Evolutionary conservation across 2,113 vertebrate species (phyloP).

Genomic region (Tringa solitaria): DNA sequence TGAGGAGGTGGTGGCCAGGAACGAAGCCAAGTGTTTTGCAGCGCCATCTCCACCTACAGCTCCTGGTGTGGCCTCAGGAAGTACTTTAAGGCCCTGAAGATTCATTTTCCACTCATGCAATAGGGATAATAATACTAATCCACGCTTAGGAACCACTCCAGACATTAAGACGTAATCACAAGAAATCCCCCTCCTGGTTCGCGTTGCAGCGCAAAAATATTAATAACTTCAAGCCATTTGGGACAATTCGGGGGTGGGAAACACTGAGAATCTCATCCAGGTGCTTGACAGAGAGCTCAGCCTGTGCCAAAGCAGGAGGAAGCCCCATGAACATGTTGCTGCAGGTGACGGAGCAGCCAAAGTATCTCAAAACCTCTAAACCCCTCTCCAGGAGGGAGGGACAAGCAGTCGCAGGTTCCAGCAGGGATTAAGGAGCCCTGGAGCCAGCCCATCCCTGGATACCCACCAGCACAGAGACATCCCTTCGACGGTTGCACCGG

Average conservation of each 20-base stretch:
- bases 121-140: neutral
- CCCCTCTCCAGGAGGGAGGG: neutral
- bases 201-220: fast-evolving
- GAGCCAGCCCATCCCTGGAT: neutral
- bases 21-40: fast-evolving
- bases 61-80: neutral
- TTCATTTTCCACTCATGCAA: neutral
- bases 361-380: neutral
- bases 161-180: neutral
- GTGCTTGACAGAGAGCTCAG: neutral
- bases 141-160: neutral
- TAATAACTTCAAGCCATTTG: fast-evolving
- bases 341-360: neutral
- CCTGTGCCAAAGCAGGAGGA: neutral
- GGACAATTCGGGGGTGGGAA: neutral
- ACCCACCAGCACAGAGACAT: neutral
- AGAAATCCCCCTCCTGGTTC: fast-evolving
- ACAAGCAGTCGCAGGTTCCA: fast-evolving
- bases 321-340: fast-evolving
- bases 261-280: fast-evolving
- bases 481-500: neutral
- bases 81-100: neutral
- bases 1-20: neutral
- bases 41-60: fast-evolving
- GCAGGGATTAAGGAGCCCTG: neutral